phyloP scores from a whole-genome alignment of 2,888 invertebrate species.

The Callinectes sapidus region DNA sequence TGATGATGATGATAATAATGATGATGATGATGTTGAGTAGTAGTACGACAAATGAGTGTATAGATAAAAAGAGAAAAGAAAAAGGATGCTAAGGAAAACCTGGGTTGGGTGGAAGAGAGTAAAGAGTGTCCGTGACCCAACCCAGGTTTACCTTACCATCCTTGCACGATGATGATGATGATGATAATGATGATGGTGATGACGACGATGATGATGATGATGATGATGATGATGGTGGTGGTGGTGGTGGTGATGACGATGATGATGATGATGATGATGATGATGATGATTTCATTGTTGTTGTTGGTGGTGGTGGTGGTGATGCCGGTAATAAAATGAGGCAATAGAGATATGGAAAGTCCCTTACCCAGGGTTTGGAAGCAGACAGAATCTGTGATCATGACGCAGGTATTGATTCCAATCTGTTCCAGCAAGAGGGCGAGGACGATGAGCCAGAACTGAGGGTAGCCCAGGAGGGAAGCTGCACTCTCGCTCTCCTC shows the following conservation, averaged over 20 bases:
- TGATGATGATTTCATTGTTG: background rate
- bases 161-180: no score
- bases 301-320: background rate
- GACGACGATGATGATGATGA: no score
- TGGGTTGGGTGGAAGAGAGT: no score
- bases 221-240: no score
- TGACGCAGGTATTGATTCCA: constrained; percentile 78
- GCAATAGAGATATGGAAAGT: background rate
- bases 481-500: background rate
- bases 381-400: constrained; percentile 91
- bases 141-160: no score
- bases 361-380: constrained; percentile 86
- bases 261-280: background rate
- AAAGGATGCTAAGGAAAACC: no score
- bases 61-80: no score
- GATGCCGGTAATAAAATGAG: no score
- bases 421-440: constrained; percentile 52
- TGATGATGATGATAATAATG: background rate
- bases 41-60: no score
- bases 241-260: background rate
- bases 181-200: no score
- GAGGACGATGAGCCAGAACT: constrained; percentile 56
- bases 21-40: no score
- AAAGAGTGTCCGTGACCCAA: no score
- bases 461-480: constrained; percentile 41